Percentiles rank a stretch among this genome's conserved stretches.
phyloP scores from a whole-genome alignment of 2,797 vertebrate species.

The Hypotaenidia okinawae region DNA sequence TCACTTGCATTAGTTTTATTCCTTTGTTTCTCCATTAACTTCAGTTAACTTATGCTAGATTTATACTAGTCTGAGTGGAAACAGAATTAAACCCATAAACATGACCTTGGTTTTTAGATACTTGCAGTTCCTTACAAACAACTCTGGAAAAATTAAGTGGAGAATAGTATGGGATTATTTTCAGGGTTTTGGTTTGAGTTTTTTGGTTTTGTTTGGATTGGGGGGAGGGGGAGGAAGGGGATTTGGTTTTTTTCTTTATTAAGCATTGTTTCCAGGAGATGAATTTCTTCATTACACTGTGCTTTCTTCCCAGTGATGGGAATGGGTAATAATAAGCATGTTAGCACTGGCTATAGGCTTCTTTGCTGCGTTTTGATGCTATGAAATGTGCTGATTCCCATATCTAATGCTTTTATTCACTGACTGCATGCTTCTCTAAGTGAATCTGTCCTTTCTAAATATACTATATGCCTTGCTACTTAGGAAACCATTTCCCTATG shows the following conservation, averaged over 20 bases:
- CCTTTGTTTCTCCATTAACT: background rate
- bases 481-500: background rate
- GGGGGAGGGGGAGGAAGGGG: too few relatives aligned
- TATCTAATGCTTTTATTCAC: background rate
- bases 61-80: background rate
- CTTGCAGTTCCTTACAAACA: slow-evolving; percentile 43
- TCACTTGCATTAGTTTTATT: background rate
- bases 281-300: slow-evolving; percentile 60
- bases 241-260: background rate
- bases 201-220: too few relatives aligned
- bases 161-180: slow-evolving; percentile 20
- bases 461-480: background rate
- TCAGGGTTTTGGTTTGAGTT: background rate
- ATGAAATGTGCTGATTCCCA: background rate
- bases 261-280: slow-evolving; percentile 63
- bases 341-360: background rate
- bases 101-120: slow-evolving; percentile 16
- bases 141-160: slow-evolving; percentile 50
- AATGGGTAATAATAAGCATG: background rate
- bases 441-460: background rate
- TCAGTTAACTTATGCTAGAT: background rate
- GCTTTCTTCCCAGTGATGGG: background rate
- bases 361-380: background rate
- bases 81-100: background rate
- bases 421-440: background rate